These are phyloP conservation scores for Centropristis striata DNA, from an alignment of 2,113 vertebrate species.

Conservation along the genomic window DNA sequence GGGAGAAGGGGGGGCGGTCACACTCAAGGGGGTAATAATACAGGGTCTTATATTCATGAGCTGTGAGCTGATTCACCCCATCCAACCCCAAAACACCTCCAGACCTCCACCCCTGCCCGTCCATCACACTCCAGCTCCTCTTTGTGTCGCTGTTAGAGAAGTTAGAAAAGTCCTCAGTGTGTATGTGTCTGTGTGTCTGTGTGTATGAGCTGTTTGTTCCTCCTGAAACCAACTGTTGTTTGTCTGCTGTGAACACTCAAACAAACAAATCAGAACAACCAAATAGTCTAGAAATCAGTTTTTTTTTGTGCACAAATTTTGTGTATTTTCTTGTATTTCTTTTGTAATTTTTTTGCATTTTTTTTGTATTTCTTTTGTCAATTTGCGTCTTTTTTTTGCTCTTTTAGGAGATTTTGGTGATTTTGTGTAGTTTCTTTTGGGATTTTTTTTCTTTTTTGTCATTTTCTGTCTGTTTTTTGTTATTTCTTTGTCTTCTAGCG, in stretches of 20 bases:
- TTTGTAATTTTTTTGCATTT: too few relatives aligned
- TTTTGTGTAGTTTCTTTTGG: too few relatives aligned
- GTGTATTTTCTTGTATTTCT: too few relatives aligned
- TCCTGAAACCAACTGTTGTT: not conserved
- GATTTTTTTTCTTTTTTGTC: too few relatives aligned
- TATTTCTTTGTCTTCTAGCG: too few relatives aligned
- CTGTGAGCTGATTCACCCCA: conserved; percentile 80
- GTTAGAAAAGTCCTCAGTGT: conserved; percentile 63
- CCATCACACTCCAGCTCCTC: conserved; percentile 35
- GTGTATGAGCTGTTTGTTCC: conserved; percentile 3
- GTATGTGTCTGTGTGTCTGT: conserved; percentile 15
- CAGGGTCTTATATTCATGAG: conserved; percentile 90
- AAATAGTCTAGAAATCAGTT: too few relatives aligned
- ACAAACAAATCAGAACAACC: too few relatives aligned
- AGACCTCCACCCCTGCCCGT: conserved; percentile 45
- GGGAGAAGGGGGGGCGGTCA: conserved; percentile 5
- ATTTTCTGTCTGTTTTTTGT: too few relatives aligned
- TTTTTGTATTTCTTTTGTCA: too few relatives aligned
- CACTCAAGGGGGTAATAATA: conserved; percentile 80
- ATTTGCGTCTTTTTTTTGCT: too few relatives aligned
- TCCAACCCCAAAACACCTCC: conserved; percentile 69
- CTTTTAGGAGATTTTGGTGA: too few relatives aligned
- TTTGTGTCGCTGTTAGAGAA: conserved; percentile 70
- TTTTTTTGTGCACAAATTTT: too few relatives aligned
- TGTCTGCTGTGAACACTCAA: not conserved